These are phyloP conservation scores for Tipula helvola DNA, from an alignment of 2,888 invertebrate species.

Conservation along the genomic window DNA sequence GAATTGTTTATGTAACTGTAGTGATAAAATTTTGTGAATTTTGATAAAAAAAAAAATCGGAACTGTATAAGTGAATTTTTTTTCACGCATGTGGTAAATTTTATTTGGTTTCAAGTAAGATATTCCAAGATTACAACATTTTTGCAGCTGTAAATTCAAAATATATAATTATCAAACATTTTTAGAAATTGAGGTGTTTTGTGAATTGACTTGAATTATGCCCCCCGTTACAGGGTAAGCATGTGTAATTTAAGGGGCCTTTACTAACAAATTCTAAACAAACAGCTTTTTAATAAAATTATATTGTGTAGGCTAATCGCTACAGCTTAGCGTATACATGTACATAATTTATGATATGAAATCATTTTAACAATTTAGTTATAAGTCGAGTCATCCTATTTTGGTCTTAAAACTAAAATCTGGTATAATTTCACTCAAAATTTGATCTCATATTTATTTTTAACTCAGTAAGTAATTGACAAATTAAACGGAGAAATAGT, in stretches of 20 bases:
- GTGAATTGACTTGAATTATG: conserved; percentile 13
- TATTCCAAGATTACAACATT: background rate
- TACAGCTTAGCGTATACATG: background rate
- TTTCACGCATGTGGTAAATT: background rate
- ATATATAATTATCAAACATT: background rate
- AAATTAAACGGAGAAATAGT: no score
- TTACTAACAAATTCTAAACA: background rate
- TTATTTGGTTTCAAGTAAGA: background rate
- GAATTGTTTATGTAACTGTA: background rate
- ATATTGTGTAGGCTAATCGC: background rate
- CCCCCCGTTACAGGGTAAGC: conserved; percentile 18
- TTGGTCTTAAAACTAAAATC: background rate
- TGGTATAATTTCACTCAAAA: background rate
- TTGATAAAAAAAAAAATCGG: background rate
- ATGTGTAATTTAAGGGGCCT: conserved; percentile 5
- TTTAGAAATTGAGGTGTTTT: background rate
- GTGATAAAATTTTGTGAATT: background rate
- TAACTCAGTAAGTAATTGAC: background rate
- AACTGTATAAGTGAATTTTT: background rate
- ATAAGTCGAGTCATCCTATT: background rate
- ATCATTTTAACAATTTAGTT: background rate
- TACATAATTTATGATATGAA: background rate
- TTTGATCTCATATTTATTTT: background rate
- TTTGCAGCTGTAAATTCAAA: conserved; percentile 9
- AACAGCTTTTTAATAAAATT: background rate